phyloP scores from a whole-genome alignment of 2,113 vertebrate genomes.

The Panthera uncia region DNA sequence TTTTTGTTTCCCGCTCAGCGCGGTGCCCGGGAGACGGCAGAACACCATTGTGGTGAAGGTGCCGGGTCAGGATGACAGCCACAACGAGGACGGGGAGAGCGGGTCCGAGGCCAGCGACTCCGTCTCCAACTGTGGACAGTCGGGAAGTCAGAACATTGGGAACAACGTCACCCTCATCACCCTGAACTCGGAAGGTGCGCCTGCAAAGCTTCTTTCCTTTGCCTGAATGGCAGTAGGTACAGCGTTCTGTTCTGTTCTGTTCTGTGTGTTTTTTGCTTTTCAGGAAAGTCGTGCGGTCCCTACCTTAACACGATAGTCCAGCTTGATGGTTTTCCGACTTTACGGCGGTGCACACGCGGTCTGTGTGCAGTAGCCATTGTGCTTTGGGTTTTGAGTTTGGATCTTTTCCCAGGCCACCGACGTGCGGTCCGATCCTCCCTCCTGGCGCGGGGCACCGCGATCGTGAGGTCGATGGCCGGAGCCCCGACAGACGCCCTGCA shows the following conservation, averaged over 20 bases:
- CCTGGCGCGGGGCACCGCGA: too few relatives aligned
- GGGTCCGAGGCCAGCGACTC: slow-evolving; percentile 98
- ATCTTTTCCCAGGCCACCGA: not conserved
- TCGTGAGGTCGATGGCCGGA: not conserved
- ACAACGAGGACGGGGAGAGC: slow-evolving; percentile 95
- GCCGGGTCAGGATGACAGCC: slow-evolving; percentile 93
- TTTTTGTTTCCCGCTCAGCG: slow-evolving; percentile 81
- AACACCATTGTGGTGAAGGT: slow-evolving; percentile 99
- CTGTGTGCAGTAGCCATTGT: too few relatives aligned
- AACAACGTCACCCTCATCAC: slow-evolving; percentile 98
- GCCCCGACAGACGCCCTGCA: rapidly evolving
- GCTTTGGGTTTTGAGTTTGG: not conserved
- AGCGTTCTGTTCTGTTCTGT: not conserved
- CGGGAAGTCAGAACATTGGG: slow-evolving; percentile 87
- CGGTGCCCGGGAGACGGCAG: slow-evolving; percentile 91
- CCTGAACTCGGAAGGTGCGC: slow-evolving; percentile 95
- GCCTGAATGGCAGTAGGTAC: not conserved
- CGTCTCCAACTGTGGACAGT: slow-evolving; percentile 92
- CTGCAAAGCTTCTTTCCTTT: too few relatives aligned
- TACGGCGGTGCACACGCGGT: too few relatives aligned
- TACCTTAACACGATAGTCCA: rapidly evolving
- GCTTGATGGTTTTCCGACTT: not conserved
- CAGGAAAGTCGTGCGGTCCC: not conserved
- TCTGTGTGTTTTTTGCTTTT: not conserved
- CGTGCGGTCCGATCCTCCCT: not conserved